Evolutionary conservation across 2,113 vertebrate species (phyloP), one percentile per base, ranked within the genome.

Genomic region (Dissostichus mawsoni): DNA sequence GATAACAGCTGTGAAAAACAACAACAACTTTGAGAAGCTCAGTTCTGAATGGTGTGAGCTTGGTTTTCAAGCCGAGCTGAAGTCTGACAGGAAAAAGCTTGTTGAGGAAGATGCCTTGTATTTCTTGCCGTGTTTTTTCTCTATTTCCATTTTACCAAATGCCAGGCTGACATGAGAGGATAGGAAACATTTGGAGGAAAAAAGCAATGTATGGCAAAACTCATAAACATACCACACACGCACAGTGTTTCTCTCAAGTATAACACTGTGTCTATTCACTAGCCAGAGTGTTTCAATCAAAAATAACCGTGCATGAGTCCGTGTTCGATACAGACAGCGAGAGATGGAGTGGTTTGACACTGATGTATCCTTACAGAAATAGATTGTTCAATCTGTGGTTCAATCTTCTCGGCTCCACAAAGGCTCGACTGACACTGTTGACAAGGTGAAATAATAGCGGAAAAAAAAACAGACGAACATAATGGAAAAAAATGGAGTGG

Each of bases 291-390:
- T 90, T 92, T 94, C 89, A 90, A 92, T 94, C 90, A 92, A 79
- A 87, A 91, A 85, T 76, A 88, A 75, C 81, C 50, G 83, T 81
- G 75, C 62, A 12, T 77, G 87, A 87, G 86, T 82, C 79, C 71
- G 68, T 85, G 87, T 85, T 76, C 29, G 36, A 77, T 84, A 72
- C 64, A 84, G 85, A 81, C 89, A 61, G 79, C 66, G 14, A 70
- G 81, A 76, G 90, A 90, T 89, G 87, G 87, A 91, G 90, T 89
- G 92, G 80, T 89, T 85, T 90, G 92, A 92, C 93, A 91, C 92
- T 92, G 92, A 93, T 92, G 85, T 92, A 91, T 93, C 92, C 82
- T 91, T 86, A 91, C 92, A 91, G 90, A 93, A 93, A 94, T 93
- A 93, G 89, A 92, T 92, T 94, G 93, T 93, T 92, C 93, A 94